These are phyloP conservation scores for Drosophila mimetica DNA, from an alignment of 2,888 invertebrate genomes.

Conservation along the genomic window DNA sequence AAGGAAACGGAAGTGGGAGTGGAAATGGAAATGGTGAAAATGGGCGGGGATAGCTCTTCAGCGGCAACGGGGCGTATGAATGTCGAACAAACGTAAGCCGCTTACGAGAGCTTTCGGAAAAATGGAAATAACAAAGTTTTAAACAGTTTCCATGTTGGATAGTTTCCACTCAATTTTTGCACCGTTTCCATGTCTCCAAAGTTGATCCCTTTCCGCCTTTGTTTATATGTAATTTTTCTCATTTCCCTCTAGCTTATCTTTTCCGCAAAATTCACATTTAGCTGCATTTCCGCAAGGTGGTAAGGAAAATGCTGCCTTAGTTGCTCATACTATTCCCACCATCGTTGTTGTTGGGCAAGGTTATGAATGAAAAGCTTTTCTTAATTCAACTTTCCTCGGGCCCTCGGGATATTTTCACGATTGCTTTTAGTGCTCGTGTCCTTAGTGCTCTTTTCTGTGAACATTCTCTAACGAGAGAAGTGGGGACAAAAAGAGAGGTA, in stretches of 20 bases:
- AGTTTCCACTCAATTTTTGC: conserved; percentile 17
- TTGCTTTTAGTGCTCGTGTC: conserved; percentile 7
- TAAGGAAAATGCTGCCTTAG: neutral
- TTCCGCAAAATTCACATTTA: conserved; percentile 11
- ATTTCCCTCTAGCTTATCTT: conserved; percentile 25
- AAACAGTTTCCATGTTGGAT: neutral
- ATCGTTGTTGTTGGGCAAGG: conserved; percentile 67
- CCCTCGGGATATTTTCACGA: conserved; percentile 54
- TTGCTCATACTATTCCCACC: conserved; percentile 9
- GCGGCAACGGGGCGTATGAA: conserved; percentile 2
- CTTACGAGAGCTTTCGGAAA: conserved; percentile 50
- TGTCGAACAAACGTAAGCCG: conserved; percentile 62
- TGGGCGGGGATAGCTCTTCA: neutral
- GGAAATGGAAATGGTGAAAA: conserved; percentile 1
- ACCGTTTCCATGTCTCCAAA: conserved; percentile 7
- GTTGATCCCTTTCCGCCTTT: neutral
- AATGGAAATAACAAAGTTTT: conserved; percentile 15
- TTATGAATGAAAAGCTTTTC: conserved; percentile 83
- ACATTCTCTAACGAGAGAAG: conserved; percentile 27
- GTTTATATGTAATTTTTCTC: neutral
- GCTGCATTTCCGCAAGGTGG: conserved; percentile 21
- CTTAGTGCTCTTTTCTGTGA: conserved; percentile 13
- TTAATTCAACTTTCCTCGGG: conserved; percentile 52
- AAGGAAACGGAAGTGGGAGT: conserved; percentile 27
- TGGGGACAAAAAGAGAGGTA: neutral